These are phyloP conservation scores for Melanerpes formicivorus DNA, from an alignment of 2,113 vertebrate species.

Conservation along the genomic window DNA sequence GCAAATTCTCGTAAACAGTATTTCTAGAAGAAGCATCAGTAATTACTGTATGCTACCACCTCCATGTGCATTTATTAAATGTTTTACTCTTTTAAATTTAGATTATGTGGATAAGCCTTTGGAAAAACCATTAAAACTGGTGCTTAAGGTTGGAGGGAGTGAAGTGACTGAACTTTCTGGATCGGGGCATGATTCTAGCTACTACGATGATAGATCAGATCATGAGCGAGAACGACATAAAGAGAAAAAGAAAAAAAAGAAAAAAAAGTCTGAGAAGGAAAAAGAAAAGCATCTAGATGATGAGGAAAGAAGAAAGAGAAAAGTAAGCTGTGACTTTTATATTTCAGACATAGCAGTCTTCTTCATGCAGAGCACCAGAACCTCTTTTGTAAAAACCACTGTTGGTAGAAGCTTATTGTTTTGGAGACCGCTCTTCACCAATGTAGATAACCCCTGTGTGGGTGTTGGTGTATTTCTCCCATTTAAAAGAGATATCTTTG, in stretches of 20 bases:
- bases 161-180: conserved; percentile 96
- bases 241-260: conserved; percentile 98
- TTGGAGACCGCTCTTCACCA: not conserved
- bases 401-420: not conserved
- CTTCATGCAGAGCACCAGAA: not conserved
- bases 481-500: not conserved
- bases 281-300: conserved; percentile 93
- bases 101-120: conserved; percentile 91
- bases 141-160: conserved; percentile 96
- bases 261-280: conserved; percentile 95
- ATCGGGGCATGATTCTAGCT: conserved; percentile 95
- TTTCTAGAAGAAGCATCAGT: not conserved
- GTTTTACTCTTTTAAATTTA: conserved; percentile 20
- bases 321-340: conserved; percentile 71
- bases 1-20: not conserved
- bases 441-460: accelerated
- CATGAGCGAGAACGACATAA: conserved; percentile 93
- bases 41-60: not conserved
- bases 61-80: not conserved
- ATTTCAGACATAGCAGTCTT: not conserved
- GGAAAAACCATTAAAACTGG: conserved; percentile 94
- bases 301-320: conserved; percentile 90
- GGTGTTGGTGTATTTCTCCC: not conserved
- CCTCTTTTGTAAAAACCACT: not conserved
- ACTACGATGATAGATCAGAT: conserved; percentile 95